Evolutionary conservation across 2,888 invertebrate species (phyloP).

Genomic region (Cancer borealis): DNA sequence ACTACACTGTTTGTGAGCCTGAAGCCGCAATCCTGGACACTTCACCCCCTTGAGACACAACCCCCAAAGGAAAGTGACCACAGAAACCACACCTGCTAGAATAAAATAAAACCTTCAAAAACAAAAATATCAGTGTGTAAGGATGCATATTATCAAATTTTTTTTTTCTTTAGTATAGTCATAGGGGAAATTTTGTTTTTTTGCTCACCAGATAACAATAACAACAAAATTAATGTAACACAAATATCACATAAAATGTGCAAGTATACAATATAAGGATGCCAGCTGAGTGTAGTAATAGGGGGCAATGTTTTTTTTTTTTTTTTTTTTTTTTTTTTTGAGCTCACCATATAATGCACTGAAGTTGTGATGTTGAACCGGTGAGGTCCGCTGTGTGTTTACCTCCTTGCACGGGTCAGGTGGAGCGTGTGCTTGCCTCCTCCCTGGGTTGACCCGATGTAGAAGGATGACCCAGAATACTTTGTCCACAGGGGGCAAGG

Average conservation of each 20-base stretch:
- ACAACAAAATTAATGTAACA: no score
- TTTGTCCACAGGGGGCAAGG: neutral
- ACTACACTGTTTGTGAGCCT: slow-evolving; percentile 94
- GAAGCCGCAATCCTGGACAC: slow-evolving; percentile 93
- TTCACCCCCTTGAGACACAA: slow-evolving; percentile 95
- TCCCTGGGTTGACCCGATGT: slow-evolving; percentile 29
- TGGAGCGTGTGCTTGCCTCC: neutral
- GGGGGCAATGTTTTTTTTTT: no score
- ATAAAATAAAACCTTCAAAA: no score
- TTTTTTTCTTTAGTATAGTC: no score
- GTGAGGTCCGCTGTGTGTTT: slow-evolving; percentile 70
- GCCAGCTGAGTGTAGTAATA: no score
- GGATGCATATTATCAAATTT: no score
- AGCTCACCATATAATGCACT: slow-evolving; percentile 73
- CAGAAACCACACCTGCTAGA: slow-evolving; percentile 89
- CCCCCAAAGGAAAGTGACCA: slow-evolving; percentile 97
- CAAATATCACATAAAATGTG: no score
- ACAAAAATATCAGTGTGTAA: no score
- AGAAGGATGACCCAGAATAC: slow-evolving; percentile 21
- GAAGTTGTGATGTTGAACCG: slow-evolving; percentile 67
- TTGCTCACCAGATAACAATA: neutral
- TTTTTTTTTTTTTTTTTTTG: neutral
- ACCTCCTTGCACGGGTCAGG: slow-evolving; percentile 39
- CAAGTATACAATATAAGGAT: no score
- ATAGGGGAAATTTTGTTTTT: no score